Evolutionary conservation across 2,113 vertebrate species (phyloP), one percentile per base, ranked within the genome.

Genomic region (Oncorhynchus keta): DNA sequence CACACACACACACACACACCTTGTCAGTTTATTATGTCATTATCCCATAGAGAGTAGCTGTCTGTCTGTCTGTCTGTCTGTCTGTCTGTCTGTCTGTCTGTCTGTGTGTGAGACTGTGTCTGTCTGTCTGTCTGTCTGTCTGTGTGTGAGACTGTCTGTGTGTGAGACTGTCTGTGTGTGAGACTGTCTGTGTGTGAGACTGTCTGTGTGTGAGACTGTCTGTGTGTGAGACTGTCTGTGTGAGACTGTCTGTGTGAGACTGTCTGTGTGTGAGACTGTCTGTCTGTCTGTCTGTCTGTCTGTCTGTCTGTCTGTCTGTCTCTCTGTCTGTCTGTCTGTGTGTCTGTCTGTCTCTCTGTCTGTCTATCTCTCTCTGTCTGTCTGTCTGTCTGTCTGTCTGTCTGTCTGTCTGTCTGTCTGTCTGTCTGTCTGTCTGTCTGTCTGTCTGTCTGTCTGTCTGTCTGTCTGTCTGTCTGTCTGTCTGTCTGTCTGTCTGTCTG

Each of bases 41-140:
- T 32, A 20, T 61, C 57, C 16, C 66, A 18, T 28, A 5, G 30
- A 32, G 66, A 68, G 5, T 35, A 24, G 66, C 30, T 68, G 35
- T 39, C 35, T 24, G 24, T 24, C 24, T 24, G 24, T 24, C 24
- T 24, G 24, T 24, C 24, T 24, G 24, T 24, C 24, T 24, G 81
- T 72, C 76, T 78, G 4, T 62, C 59, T n/a, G 8, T n/a, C 59
- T n/a, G 16, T n/a, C 18, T n/a, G 9, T 57, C 68, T 70, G 78
- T 45, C 26, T 26, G 26, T 26, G n/a, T n/a, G n/a, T n/a, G n/a
- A n/a, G n/a, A n/a, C 26, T 26, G 26, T 26, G 1, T 26, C 26
- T 26, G 1, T 26, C 1, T 26, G 26, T 26, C 1, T 26, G 1
- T 26, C 1, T 26, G 26, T 28, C 26, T 26, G 26, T 26, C 75